phyloP scores from a whole-genome alignment of 2,797 vertebrate genomes.

The Smutsia gigantea region DNA sequence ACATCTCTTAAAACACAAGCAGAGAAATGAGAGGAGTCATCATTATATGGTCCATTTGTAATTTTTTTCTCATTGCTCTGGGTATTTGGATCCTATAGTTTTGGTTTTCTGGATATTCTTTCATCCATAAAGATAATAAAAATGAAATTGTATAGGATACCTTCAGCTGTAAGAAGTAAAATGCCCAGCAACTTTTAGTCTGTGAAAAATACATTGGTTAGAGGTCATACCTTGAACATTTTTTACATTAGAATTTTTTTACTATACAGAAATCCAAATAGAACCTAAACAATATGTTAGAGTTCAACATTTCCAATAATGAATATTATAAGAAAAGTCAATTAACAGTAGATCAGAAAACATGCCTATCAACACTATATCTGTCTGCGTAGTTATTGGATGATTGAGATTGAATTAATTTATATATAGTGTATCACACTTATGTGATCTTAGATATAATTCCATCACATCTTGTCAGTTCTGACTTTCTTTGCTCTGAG shows the following conservation, averaged over 20 bases:
- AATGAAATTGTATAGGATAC: slow-evolving; percentile 58
- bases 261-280: background rate
- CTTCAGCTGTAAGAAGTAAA: slow-evolving; percentile 47
- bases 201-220: slow-evolving; percentile 15
- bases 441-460: slow-evolving; percentile 57
- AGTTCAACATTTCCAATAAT: slow-evolving; percentile 38
- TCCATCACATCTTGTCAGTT: slow-evolving; percentile 44
- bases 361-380: background rate
- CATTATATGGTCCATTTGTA: slow-evolving; percentile 35
- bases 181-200: slow-evolving; percentile 32
- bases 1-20: slow-evolving; percentile 29
- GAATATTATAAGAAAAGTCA: slow-evolving; percentile 46
- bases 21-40: slow-evolving; percentile 35
- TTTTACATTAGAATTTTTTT: slow-evolving; percentile 57
- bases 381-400: slow-evolving; percentile 20
- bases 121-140: slow-evolving; percentile 71
- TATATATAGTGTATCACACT: slow-evolving; percentile 49
- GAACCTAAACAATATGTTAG: background rate
- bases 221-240: slow-evolving; percentile 3
- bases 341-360: background rate
- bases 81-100: slow-evolving; percentile 7
- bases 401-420: slow-evolving; percentile 58
- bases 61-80: slow-evolving; percentile 28
- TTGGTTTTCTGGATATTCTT: slow-evolving; percentile 52
- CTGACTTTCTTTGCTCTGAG: slow-evolving; percentile 53